Conservation (phyloP, 2,888 invertebrate species). For the Anthophora plumipes region DNA sequence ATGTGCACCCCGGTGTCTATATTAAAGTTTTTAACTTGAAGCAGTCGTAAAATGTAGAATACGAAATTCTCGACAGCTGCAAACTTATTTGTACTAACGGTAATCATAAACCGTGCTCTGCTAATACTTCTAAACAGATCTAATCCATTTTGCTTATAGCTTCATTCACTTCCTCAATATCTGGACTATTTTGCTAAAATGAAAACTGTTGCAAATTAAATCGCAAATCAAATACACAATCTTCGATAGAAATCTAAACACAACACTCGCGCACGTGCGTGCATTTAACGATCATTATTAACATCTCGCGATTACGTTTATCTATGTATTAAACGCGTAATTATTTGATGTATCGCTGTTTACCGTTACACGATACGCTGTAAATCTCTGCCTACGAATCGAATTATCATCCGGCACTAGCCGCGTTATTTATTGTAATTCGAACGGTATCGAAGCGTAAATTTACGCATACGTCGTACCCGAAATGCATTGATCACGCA, state of each 20-base stretch:
- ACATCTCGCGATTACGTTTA: slow-evolving; percentile 20
- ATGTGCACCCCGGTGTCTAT: too few relatives aligned
- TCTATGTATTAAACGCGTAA: slow-evolving; percentile 32
- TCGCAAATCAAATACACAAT: not conserved
- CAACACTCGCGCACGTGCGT: not conserved
- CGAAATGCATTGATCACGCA: not conserved
- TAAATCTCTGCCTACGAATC: slow-evolving; percentile 35
- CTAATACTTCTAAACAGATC: too few relatives aligned
- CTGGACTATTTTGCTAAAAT: too few relatives aligned
- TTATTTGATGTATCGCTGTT: slow-evolving; percentile 38
- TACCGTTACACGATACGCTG: slow-evolving; percentile 14
- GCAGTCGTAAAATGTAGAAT: too few relatives aligned
- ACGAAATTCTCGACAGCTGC: too few relatives aligned
- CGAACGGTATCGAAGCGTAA: slow-evolving; percentile 8
- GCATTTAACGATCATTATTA: not conserved
- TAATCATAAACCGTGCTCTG: too few relatives aligned
- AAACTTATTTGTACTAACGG: too few relatives aligned
- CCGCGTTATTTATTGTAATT: slow-evolving; percentile 41
- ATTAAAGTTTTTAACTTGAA: too few relatives aligned
- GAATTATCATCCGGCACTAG: slow-evolving; percentile 38
- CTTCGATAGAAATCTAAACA: not conserved
- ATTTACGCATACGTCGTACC: slow-evolving; percentile 12
- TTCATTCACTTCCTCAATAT: too few relatives aligned
- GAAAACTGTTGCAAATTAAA: not conserved
- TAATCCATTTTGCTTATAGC: too few relatives aligned